These are phyloP conservation scores for Campylomormyrus tamandua DNA, from an alignment of 2,113 vertebrate species.

Conservation along the genomic window DNA sequence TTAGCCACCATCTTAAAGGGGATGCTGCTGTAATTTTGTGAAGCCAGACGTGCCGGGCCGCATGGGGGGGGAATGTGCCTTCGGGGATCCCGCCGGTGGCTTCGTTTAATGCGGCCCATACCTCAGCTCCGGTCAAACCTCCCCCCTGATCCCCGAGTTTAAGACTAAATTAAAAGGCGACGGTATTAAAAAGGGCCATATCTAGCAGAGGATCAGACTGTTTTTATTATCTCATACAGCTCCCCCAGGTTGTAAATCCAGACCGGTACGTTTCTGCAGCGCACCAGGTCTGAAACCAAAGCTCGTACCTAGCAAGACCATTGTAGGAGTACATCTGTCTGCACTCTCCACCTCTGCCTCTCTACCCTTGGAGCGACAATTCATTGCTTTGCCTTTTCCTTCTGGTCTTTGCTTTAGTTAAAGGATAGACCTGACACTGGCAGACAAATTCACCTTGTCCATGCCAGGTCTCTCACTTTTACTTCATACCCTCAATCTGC, in stretches of 20 bases:
- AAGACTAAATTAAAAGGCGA: conserved; percentile 1
- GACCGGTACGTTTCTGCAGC: neutral
- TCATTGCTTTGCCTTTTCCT: neutral
- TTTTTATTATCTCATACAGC: conserved; percentile 1
- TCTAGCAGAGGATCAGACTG: neutral
- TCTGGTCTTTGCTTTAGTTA: neutral
- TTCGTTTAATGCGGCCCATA: neutral
- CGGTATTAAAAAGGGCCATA: conserved; percentile 6
- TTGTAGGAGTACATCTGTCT: neutral
- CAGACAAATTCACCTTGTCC: neutral
- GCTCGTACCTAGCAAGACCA: neutral
- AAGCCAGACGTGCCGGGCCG: neutral
- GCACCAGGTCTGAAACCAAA: neutral
- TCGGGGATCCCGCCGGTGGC: neutral
- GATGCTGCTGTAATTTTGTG: neutral
- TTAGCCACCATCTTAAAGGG: neutral
- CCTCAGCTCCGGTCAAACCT: neutral
- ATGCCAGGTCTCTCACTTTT: neutral
- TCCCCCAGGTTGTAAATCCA: neutral
- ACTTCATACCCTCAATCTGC: neutral
- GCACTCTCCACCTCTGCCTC: neutral
- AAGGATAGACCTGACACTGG: neutral
- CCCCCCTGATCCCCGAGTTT: neutral
- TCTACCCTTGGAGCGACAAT: neutral
- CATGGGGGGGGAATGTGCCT: neutral